Evolutionary conservation across 1,140 invertebrate genomes (phyloP).

Genomic region (Macrobrachium rosenbergii): DNA sequence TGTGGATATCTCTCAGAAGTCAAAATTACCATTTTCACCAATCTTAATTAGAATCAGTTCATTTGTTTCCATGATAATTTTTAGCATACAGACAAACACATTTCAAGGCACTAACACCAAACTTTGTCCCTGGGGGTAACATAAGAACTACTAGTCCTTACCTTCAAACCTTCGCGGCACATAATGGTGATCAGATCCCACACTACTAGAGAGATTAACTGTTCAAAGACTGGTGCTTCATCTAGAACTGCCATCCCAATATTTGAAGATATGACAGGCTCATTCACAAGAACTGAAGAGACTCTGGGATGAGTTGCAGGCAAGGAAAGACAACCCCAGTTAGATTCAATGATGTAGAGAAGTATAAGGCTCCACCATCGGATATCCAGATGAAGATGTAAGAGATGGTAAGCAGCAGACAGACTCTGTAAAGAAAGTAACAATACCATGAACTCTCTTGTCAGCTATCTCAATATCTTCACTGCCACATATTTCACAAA

Average conservation of each 20-base stretch:
- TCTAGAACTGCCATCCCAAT: not conserved
- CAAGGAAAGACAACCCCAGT: slow-evolving; percentile 14
- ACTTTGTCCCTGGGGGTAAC: no score
- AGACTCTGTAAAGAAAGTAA: slow-evolving; percentile 60
- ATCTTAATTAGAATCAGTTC: no score
- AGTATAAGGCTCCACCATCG: slow-evolving; percentile 67
- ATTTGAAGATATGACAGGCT: slow-evolving; percentile 14
- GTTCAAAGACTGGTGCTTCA: slow-evolving; percentile 33
- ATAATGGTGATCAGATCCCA: slow-evolving; percentile 58
- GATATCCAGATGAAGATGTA: slow-evolving; percentile 68
- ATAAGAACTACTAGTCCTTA: not conserved
- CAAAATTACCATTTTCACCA: no score
- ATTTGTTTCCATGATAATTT: no score
- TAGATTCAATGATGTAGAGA: slow-evolving; percentile 41
- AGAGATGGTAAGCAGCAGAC: slow-evolving; percentile 66
- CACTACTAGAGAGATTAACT: slow-evolving; percentile 53
- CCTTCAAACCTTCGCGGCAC: slow-evolving; percentile 22
- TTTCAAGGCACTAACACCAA: not conserved
- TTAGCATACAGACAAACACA: no score
- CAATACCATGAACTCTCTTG: no score
- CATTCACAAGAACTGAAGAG: slow-evolving; percentile 24
- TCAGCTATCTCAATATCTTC: no score
- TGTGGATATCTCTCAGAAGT: no score
- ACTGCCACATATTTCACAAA: no score
- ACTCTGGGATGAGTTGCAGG: not conserved